Base-by-base conservation (phyloP, 2,888 invertebrate species). In the Sphinx pinastri region DNA sequence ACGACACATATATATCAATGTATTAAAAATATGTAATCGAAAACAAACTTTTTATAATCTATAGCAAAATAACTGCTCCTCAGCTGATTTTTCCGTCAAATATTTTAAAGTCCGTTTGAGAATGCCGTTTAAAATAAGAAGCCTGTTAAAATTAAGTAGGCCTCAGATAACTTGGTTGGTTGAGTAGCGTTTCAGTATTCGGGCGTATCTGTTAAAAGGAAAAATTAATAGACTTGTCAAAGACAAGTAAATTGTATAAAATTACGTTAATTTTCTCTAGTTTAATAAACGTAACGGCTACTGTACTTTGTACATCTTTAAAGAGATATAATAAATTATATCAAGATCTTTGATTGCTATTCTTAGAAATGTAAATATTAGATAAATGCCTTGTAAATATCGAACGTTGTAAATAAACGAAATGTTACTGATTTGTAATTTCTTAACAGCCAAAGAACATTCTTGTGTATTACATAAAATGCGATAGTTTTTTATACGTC, bases 381-480 rank as follows among this genome's bases (percentile, higher is more conserved):
- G 71, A 71, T 67, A 74, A 38, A 79, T 72, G 75, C 73, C 74
- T 76, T 87, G 87, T 87, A 87, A 81, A 86, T 85, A 87, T 71
- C 74, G 71, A 59, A 70, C 38, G 19, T 73, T 87, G 84, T 87
- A 84, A 80, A 84, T 84, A 85, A 74, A 71, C 49, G 49, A 63
- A 78, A 77, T 71, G 71, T 80, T 79, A 76, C 77, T 79, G 77
- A 82, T 87, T 84, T 84, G 82, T 87, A 79, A 82, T 83, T 78
- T 84, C 77, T 81, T 83, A 76, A 78, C 85, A 86, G 88, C 88
- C 88, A 87, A 88, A 84, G 80, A 78, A 70, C 51, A 67, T 59
- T 84, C 80, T 79, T 83, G 77, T 84, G 82, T 84, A 82, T 82
- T 77, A 67, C 68, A 74, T 83, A 76, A 74, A 78, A 74, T 75